Base-by-base conservation (phyloP, 2,797 vertebrate species). In the Myiothlypis chrysogaster region DNA sequence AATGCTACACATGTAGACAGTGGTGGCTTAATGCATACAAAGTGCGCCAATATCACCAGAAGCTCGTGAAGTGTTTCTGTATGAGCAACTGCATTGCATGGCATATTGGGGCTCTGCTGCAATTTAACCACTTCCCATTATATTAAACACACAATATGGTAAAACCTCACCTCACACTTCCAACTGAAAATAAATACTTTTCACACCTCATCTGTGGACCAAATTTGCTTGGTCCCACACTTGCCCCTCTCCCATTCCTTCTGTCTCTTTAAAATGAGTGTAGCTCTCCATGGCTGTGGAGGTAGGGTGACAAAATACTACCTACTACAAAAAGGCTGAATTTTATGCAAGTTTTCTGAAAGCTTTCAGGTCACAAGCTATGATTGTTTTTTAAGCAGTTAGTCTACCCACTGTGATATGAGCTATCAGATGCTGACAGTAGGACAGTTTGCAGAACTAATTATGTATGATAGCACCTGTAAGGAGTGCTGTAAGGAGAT, bases 151-250 rank as follows among this genome's bases (percentile, higher is more conserved):
- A 78, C 72, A 59, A 23, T 30, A 41, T 49, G 66, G 50, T 78
- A 57, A 83, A 94, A 68, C 8, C 39, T 89, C 72, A 83, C 78
- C 69, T 17, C 53, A 23, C 65, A 19, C 35, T 75, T 92, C 35
- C 63, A 87, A 41, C 61, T 52, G 64, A 93, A 93, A 96, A 89
- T 46, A 91, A 80, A 78, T 37, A 52, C 25, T 41, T 91, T 88
- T 92, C 76, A 57, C 59, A 79, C 63, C 69, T 91, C 75, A 72
- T 86, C 82, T 85, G 61, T 11, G 71, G 57, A 30, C 87, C 64
- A 16, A 73, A 87, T 88, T 68, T 65, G 12, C 69, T 85, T 63
- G 61, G 72, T 85, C 32, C 89, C 69, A 75, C 57, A 77, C 61
- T 93, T 61, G 24, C 66, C 10, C 52, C 43, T 85, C 53, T 95